Percentiles rank a stretch among this genome's conserved stretches.
Evolutionary conservation across 2,113 vertebrate genomes (phyloP).

Genomic region (Lagopus leucura): DNA sequence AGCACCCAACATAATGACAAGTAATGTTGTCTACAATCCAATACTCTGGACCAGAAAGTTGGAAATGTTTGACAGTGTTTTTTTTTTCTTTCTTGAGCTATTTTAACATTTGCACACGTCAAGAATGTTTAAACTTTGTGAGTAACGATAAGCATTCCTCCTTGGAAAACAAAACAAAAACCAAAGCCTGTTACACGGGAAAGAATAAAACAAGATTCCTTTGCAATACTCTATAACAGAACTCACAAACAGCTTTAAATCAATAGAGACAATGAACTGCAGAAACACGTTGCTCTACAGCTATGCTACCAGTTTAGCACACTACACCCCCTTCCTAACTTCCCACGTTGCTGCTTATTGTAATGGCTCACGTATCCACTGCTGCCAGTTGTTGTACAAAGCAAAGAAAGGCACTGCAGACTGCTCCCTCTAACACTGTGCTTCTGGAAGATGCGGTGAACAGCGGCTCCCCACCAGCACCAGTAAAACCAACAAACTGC

Average conservation of each 20-base stretch:
- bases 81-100: not conserved
- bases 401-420: not conserved
- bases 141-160: not conserved
- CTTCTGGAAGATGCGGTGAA: not conserved
- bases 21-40: not conserved
- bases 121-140: not conserved
- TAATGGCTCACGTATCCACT: not conserved
- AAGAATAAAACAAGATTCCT: slow-evolving; percentile 7
- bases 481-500: not conserved
- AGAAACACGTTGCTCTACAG: not conserved
- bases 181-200: not conserved
- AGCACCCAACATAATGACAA: not conserved
- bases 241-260: not conserved
- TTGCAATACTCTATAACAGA: not conserved
- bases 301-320: not conserved
- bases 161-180: not conserved
- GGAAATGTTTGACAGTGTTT: not conserved
- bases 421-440: not conserved
- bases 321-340: not conserved
- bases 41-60: not conserved
- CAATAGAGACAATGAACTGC: not conserved
- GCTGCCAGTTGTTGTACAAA: not conserved
- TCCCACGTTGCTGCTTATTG: not conserved
- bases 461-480: not conserved
- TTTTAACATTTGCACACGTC: slow-evolving; percentile 14